Conservation (phyloP, 2,888 invertebrate genomes). For the Himalopsyche kuldschensis region DNA sequence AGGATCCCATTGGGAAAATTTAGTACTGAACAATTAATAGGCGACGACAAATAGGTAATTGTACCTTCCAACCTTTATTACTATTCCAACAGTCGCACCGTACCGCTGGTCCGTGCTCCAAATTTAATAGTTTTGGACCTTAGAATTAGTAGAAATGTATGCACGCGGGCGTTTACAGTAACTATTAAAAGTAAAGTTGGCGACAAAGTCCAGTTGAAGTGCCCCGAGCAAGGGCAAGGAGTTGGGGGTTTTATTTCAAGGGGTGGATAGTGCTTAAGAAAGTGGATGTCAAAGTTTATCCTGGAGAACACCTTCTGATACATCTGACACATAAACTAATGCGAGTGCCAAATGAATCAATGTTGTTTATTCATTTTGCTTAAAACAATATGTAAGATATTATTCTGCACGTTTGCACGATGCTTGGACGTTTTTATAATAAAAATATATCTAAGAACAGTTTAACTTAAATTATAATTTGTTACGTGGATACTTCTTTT, state of each 20-base stretch:
- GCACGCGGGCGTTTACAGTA: conserved; percentile 35
- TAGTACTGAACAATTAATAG: conserved; percentile 24
- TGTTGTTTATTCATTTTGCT: no score
- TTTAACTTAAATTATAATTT: no score
- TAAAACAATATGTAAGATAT: no score
- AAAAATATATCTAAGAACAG: no score
- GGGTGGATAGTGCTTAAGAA: conserved; percentile 24
- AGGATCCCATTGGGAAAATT: not conserved
- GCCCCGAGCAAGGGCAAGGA: not conserved
- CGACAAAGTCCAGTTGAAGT: conserved; percentile 33
- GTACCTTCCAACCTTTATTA: conserved; percentile 35
- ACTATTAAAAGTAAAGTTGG: conserved; percentile 39
- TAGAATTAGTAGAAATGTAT: conserved; percentile 38
- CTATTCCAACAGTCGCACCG: conserved; percentile 23
- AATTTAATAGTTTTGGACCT: conserved; percentile 36
- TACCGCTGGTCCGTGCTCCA: conserved; percentile 14
- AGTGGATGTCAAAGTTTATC: conserved; percentile 7
- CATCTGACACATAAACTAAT: no score
- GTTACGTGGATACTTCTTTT: no score
- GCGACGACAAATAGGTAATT: conserved; percentile 35
- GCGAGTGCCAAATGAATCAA: no score
- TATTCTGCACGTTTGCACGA: no score
- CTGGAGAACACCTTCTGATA: not conserved
- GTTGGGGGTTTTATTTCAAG: not conserved
- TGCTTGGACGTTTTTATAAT: no score